These are phyloP conservation scores for Gerris lacustris DNA, from an alignment of 2,888 invertebrate species.

Conservation along the genomic window DNA sequence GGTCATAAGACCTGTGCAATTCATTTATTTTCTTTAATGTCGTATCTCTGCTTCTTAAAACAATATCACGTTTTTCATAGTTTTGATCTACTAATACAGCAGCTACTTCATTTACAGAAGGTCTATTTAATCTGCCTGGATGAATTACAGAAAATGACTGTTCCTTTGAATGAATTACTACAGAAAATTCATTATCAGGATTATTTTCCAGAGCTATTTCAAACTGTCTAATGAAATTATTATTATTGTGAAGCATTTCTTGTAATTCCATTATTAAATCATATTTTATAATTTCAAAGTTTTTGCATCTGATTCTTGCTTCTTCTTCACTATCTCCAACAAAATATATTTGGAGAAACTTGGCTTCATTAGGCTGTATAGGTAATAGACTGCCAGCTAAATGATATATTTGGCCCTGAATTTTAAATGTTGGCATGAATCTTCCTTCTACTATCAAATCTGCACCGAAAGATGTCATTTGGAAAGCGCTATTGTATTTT, in stretches of 20 bases:
- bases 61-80: conserved; percentile 14
- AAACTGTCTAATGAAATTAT: not conserved
- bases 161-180: too few relatives aligned
- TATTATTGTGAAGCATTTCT: not conserved
- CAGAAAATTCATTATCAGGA: too few relatives aligned
- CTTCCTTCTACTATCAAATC: conserved; percentile 9
- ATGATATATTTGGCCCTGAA: conserved; percentile 29
- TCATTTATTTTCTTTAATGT: conserved; percentile 20
- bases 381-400: conserved; percentile 25
- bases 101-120: conserved; percentile 14
- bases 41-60: not conserved
- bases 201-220: not conserved
- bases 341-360: conserved; percentile 30
- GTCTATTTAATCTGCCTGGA: conserved; percentile 13
- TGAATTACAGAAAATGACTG: too few relatives aligned
- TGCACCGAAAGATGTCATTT: conserved; percentile 25
- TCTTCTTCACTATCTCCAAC: conserved; percentile 19
- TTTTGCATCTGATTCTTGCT: too few relatives aligned
- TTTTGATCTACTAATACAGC: conserved; percentile 17
- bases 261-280: not conserved
- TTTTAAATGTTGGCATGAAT: conserved; percentile 26
- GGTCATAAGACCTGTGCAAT: conserved; percentile 31
- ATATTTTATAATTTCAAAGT: not conserved
- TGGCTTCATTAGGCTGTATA: conserved; percentile 15
- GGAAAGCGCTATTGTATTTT: conserved; percentile 22